Base-by-base conservation (phyloP, 2,888 invertebrate genomes). In the Homarus gammarus region DNA sequence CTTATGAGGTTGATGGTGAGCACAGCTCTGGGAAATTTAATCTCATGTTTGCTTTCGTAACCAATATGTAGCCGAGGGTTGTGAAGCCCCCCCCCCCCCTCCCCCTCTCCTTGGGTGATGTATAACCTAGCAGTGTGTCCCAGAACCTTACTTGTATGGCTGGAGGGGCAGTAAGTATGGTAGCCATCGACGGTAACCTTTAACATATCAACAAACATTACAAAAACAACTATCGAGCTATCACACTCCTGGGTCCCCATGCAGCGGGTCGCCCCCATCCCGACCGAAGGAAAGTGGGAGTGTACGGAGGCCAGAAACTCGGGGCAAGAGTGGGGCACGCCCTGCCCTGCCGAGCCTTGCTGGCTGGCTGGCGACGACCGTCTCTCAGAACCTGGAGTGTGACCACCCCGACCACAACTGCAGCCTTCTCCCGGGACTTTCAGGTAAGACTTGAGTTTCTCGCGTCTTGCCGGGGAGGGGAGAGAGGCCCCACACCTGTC, bases 201-300 rank as follows among this genome's bases (percentile, higher is more conserved):
- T 56, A 18, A 56, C 56, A 56, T 56, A 12, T 56, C 22, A 56
- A 56, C 18, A 56, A 18, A 8, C 3, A 15, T 56, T 27, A n/a
- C 8, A n/a, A 64, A 64, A 64, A 64, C 61, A 64, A 5, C 6
- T 27, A 2, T 1, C 18, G 56, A 18, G 22, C 18, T 22, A 56
- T 56, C 18, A 12, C 22, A 6, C 3, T 3, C 56, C 18, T 18
- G 18, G 64, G n/a, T 27, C 5, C 3, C 6, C 27, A 22, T 27
- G 27, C 64, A 3, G 64, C 5, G 27, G 64, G 64, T 3, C 64
- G 27, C 3, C 64, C 27, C 64, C 6, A 22, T 8, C 27, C 64
- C 27, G 6, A 27, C 27, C 73, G 73, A 75, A 75, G 40, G 73
- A 40, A 75, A 75, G 73, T 75, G 73, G 73, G 73, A 44, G 73